A percentile compares a stretch with the other conserved stretches of the same genome.
Conservation (phyloP, 2,113 vertebrate species). For the Equus quagga region DNA sequence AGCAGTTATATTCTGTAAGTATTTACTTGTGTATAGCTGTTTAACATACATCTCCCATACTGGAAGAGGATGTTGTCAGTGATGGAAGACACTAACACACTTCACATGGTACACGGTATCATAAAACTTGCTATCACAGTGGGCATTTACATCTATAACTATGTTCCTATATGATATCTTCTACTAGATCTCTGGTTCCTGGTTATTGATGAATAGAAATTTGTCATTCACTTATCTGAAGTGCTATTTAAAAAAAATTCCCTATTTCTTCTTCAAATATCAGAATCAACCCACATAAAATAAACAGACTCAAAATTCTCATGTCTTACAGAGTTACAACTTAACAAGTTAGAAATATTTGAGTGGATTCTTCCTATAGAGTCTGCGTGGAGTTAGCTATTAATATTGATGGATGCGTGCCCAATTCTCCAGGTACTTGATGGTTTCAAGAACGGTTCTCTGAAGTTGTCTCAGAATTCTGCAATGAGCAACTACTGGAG, state of each 20-base stretch:
- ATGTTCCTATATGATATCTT: background rate
- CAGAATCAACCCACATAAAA: constrained; percentile 28
- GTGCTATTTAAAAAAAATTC: background rate
- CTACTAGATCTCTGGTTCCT: background rate
- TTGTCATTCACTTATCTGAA: background rate
- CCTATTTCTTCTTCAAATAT: background rate
- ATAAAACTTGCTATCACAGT: background rate
- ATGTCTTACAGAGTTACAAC: background rate
- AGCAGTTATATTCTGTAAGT: background rate
- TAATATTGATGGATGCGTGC: background rate
- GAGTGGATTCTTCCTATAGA: background rate
- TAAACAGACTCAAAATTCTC: background rate
- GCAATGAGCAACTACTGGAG: background rate
- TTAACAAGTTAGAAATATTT: background rate
- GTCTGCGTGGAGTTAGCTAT: background rate
- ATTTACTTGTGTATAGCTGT: background rate
- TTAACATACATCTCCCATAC: background rate
- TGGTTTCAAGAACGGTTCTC: background rate
- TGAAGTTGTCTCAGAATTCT: background rate
- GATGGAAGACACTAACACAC: background rate
- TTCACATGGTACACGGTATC: background rate
- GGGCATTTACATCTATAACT: background rate
- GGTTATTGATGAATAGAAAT: background rate
- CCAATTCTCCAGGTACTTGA: background rate
- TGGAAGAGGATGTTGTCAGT: background rate